Base-by-base conservation (phyloP, 2,888 invertebrate genomes). In the Panzeria rudis region DNA sequence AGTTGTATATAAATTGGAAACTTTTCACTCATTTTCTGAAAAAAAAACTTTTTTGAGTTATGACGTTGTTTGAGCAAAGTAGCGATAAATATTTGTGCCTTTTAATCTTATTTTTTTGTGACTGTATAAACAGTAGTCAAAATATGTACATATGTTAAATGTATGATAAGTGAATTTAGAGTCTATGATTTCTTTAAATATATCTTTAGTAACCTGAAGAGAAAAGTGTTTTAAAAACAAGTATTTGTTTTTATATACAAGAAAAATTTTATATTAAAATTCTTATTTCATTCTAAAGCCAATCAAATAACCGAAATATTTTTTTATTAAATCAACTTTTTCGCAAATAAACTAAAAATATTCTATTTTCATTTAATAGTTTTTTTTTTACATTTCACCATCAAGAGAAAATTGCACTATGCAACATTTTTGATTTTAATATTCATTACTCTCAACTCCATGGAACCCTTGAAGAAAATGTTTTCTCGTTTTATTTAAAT, bases 121-220 rank as follows among this genome's bases (percentile, higher is more conserved):
- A 56, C 11, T 38, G 2, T 32, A 41, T 13, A 25, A 73, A 5
- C 59, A 78, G 56, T 78, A 78, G 68, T 56, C 61, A 78, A 82
- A 78, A 85, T 85, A 82, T 77, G 81, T 82, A 82, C 75, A 85
- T 85, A 82, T 77, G 81, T 82, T 78, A 69, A 85, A 73, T 82
- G 66, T 69, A 56, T 68, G 59, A 64, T 80, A 59, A 80, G 71
- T 72, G 68, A 56, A 41, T 73, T 77, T 69, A 20, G 20, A 68
- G 50, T 47, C 23, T 61, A 50, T 25, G 73, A 73, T 66, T 56
- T 80, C 20, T 64, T 47, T 20, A 44, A 44, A 56, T 44, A 32
- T 71, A 44, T 52, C 54, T 76, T 52, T 38, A n/a, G n/a, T n/a
- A n/a, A n/a, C n/a, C n/a, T n/a, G n/a, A n/a, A n/a, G 3, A 29